These are phyloP conservation scores for Semicossyphus pulcher DNA, from an alignment of 2,113 vertebrate genomes.

Conservation along the genomic window DNA sequence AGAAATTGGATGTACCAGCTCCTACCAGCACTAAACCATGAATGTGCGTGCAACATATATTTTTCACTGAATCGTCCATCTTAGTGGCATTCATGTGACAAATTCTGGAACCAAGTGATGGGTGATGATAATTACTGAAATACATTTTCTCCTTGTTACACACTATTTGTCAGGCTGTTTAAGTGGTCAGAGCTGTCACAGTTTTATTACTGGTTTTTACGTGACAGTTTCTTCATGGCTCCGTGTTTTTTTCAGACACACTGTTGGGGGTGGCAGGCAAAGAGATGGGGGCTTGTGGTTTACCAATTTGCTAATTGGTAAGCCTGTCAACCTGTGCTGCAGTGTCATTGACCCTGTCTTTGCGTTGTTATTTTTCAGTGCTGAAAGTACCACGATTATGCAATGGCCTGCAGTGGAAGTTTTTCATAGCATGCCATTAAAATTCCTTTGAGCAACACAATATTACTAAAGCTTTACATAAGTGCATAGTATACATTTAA, in stretches of 20 bases:
- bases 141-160: constrained; percentile 1
- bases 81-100: neutral
- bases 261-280: constrained; percentile 5
- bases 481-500: neutral
- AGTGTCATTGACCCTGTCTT: constrained; percentile 57
- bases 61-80: constrained; percentile 6
- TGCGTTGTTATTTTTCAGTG: constrained; percentile 37
- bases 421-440: constrained; percentile 20
- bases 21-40: neutral
- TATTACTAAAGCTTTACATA: neutral
- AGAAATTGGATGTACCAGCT: too few relatives aligned
- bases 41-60: neutral
- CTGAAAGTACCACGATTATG: constrained; percentile 2
- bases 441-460: constrained; percentile 12
- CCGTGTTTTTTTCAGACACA: constrained; percentile 27
- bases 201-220: constrained; percentile 21
- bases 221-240: constrained; percentile 33
- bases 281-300: constrained; percentile 22
- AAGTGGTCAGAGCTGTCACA: constrained; percentile 12
- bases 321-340: constrained; percentile 41
- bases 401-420: constrained; percentile 1
- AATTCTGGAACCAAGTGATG: neutral
- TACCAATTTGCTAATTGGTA: constrained; percentile 49
- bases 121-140: constrained; percentile 31
- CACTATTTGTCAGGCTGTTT: constrained; percentile 9